Evolutionary conservation across 2,113 vertebrate species (phyloP).

Genomic region (Ophthalmolycus amberensis): DNA sequence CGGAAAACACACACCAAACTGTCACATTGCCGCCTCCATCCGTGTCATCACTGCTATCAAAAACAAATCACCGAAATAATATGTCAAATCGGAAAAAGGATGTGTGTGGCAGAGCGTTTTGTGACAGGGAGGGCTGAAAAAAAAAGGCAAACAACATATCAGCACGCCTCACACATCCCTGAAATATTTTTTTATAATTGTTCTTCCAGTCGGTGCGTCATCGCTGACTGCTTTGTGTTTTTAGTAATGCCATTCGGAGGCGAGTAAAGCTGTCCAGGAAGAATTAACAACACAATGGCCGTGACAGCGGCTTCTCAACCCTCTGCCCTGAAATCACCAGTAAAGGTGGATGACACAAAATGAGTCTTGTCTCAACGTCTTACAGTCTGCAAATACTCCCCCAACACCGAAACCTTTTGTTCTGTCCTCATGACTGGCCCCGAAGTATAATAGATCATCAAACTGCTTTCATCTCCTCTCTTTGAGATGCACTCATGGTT

Average conservation of each 20-base stretch:
- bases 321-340: conserved; percentile 22
- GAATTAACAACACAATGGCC: conserved; percentile 50
- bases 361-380: conserved; percentile 21
- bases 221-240: conserved; percentile 50
- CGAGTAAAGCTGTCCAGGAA: conserved; percentile 33
- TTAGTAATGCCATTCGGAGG: conserved; percentile 52
- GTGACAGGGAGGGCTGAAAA: conserved; percentile 14
- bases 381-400: background rate
- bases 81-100: conserved; percentile 30
- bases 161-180: conserved; percentile 26
- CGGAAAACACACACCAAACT: conserved; percentile 52
- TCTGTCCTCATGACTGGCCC: conserved; percentile 41
- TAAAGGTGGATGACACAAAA: conserved; percentile 24
- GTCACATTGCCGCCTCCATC: conserved; percentile 18
- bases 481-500: conserved; percentile 62
- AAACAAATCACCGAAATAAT: conserved; percentile 50
- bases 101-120: conserved; percentile 30
- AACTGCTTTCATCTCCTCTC: conserved; percentile 66
- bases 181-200: conserved; percentile 50
- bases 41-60: conserved; percentile 50
- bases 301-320: conserved; percentile 16
- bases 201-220: conserved; percentile 45
- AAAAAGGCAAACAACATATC: conserved; percentile 52
- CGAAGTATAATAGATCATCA: conserved; percentile 74
- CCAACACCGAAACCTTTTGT: conserved; percentile 44